phyloP scores from a whole-genome alignment of 2,113 vertebrate genomes.

The Colistium nudipinnis region DNA sequence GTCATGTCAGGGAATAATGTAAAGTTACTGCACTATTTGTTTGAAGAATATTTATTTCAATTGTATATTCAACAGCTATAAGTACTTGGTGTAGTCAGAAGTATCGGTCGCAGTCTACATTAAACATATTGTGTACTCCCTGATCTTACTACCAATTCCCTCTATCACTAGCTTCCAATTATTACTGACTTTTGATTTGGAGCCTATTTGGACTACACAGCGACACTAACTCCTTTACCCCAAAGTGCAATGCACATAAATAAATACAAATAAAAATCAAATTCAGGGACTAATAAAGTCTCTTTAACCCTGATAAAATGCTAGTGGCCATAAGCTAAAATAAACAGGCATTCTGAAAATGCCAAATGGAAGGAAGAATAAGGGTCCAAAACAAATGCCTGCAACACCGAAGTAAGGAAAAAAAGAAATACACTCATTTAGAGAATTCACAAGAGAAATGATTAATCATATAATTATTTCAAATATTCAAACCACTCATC shows the following conservation, averaged over 20 bases:
- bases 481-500: neutral
- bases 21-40: neutral
- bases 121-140: constrained; percentile 7
- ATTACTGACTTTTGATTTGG: constrained; percentile 20
- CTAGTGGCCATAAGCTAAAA: neutral
- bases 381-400: neutral
- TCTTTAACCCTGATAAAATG: neutral
- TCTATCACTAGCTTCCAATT: constrained; percentile 10
- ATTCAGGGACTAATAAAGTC: neutral
- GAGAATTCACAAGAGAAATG: neutral
- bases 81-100: constrained; percentile 9
- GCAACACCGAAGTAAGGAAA: constrained; percentile 19
- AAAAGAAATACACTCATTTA: constrained; percentile 8
- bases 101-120: constrained; percentile 6
- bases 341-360: neutral
- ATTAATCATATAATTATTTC: neutral
- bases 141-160: neutral
- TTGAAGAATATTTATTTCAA: neutral
- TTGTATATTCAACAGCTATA: constrained; percentile 1
- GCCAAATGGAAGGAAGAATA: neutral
- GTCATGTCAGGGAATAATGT: neutral
- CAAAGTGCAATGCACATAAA: neutral
- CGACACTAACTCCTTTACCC: constrained; percentile 5
- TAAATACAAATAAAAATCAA: constrained; percentile 14
- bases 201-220: constrained; percentile 20